Evolutionary conservation across 2,888 invertebrate genomes (phyloP).

Genomic region (Abscondita cerata): DNA sequence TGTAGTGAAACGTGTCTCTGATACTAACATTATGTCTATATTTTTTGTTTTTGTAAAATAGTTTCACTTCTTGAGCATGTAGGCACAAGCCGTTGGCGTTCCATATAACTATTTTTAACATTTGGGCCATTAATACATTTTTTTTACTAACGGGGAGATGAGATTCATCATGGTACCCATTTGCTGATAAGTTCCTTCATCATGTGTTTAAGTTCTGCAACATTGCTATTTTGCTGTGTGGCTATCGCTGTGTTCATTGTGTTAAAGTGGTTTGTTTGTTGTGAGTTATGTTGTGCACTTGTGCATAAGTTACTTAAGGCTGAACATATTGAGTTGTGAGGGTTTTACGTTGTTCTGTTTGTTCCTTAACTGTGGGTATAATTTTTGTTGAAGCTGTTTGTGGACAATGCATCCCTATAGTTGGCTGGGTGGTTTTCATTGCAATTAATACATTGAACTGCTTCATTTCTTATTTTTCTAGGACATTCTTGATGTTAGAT

Average conservation of each 20-base stretch:
- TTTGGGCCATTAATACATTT: constrained; percentile 7
- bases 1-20: constrained; percentile 7
- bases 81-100: constrained; percentile 12
- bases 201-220: constrained; percentile 6
- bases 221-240: background rate
- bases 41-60: constrained; percentile 5
- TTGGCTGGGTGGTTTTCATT: constrained; percentile 9
- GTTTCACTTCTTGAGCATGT: constrained; percentile 2
- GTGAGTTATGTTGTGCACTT: background rate
- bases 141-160: constrained; percentile 2
- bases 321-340: background rate
- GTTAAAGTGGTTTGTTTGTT: no score
- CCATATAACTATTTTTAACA: background rate
- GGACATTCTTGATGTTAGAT: constrained; percentile 3
- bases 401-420: background rate
- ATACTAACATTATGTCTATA: constrained; percentile 12
- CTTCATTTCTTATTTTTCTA: background rate
- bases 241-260: background rate
- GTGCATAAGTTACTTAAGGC: constrained; percentile 7
- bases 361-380: background rate
- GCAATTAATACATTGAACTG: background rate
- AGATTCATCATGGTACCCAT: constrained; percentile 7
- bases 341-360: constrained; percentile 4
- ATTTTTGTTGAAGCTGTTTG: constrained; percentile 1
- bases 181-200: constrained; percentile 7